Evolutionary conservation across 2,888 invertebrate genomes (phyloP).

Genomic region (Capitulum mitella): DNA sequence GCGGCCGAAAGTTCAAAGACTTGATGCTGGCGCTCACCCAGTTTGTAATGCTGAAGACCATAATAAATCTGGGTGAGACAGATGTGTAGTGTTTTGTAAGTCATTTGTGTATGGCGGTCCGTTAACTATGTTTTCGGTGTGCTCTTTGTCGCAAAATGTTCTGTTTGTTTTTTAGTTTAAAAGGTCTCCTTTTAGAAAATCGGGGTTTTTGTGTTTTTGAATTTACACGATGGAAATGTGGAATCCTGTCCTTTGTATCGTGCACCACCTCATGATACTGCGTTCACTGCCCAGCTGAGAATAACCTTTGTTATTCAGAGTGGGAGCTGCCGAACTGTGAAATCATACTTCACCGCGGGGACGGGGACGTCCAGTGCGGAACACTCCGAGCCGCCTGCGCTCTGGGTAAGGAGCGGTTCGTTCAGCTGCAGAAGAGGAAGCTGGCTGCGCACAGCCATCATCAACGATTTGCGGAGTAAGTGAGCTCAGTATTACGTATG

Average conservation of each 20-base stretch:
- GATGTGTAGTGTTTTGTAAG: not conserved
- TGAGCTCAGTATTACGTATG: no score
- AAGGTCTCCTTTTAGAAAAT: no score
- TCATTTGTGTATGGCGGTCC: no score
- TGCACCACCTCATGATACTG: no score
- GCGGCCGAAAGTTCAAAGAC: not conserved
- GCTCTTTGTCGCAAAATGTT: no score
- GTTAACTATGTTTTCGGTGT: no score
- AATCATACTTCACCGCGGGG: not conserved
- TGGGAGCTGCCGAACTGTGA: not conserved
- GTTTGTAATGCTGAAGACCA: not conserved
- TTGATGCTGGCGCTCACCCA: not conserved
- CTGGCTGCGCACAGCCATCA: not conserved
- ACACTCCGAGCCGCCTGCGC: not conserved
- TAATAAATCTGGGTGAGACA: not conserved
- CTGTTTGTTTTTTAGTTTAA: no score
- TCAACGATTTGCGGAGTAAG: slow-evolving; percentile 4
- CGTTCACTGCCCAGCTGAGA: not conserved
- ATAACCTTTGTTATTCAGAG: not conserved
- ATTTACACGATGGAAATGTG: no score
- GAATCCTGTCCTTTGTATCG: no score
- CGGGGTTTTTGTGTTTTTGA: no score
- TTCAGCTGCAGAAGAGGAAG: not conserved
- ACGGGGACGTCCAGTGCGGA: not conserved
- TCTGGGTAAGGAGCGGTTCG: not conserved